Evolutionary conservation across 1,140 invertebrate genomes (phyloP), one percentile per base, ranked within the genome.

Genomic region (Papilio machaon): DNA sequence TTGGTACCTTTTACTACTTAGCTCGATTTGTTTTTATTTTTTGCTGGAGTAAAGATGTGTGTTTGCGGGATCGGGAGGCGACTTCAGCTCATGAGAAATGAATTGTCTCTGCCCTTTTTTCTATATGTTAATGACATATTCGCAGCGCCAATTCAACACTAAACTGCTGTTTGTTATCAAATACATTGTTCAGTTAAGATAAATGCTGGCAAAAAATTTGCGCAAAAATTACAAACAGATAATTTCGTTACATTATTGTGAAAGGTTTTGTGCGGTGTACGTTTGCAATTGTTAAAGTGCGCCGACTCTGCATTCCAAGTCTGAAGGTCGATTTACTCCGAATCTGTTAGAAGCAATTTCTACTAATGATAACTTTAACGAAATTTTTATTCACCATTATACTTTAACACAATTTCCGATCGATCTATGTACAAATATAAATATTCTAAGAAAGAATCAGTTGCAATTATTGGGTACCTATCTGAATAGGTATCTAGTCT

Each of bases 251-350:
- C 30, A 70, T 70, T 67, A 67, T 67, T 70, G 64, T 35, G 64
- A 35, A 70, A 70, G 23, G 64, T 70, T 35, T 70, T 70, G 64
- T 70, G 30, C 64, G 64, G 23, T 23, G 10, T 70, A 38, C 30
- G 64, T 70, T 70, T 70, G 64, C 64, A 70, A 70, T 70, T 70
- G 64, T 70, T 70, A 70, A 70, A 70, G 64, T 70, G 30, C 64
- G 64, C 30, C 64, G 64, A 70, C 64, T 35, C 13, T 35, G 30
- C 23, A 70, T 70, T 70, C 64, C 23, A 70, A 70, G 64, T 17
- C 64, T 35, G 64, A 70, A 70, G 64, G 64, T 70, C 64, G 64
- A 70, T 70, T 70, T 70, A 70, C 60, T 67, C 60, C 2, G 7
- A 70, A 70, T 70, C 64, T 70, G 11, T 70, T 70, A 38, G 13